Percentiles rank a stretch among this genome's conserved stretches.
Conservation (phyloP, 30 jellyfish, hydroid and myxozoan genomes). For the Aurelia sp. region DNA sequence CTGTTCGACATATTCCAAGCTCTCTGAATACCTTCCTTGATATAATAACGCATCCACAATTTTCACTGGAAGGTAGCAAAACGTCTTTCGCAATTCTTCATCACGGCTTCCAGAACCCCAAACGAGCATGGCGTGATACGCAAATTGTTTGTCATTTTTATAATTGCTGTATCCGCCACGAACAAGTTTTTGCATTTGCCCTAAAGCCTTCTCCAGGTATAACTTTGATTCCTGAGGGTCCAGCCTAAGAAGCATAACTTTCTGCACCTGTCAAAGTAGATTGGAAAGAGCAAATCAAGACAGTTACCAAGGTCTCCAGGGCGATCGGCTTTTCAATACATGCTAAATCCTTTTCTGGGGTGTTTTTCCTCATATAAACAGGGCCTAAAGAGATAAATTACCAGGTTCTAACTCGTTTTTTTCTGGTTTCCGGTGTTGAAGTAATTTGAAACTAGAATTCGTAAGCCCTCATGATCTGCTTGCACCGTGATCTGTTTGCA, state of each 20-base stretch:
- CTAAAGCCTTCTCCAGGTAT: slow-evolving; percentile 23
- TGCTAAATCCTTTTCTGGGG: too few species aligned
- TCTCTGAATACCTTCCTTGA: slow-evolving; percentile 40
- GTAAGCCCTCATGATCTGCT: too few species aligned
- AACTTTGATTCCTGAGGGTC: slow-evolving; percentile 4
- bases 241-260: slow-evolving; percentile 22
- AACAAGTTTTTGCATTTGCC: slow-evolving; percentile 14
- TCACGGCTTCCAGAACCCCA: slow-evolving; percentile 10
- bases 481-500: too few species aligned
- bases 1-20: slow-evolving; percentile 9
- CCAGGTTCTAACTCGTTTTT: too few species aligned
- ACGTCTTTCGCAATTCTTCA: slow-evolving; percentile 2
- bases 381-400: too few species aligned
- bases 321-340: too few species aligned
- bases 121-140: slow-evolving; percentile 41
- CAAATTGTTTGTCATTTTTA: slow-evolving; percentile 9
- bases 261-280: slow-evolving; percentile 33
- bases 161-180: slow-evolving; percentile 45
- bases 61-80: slow-evolving; percentile 38
- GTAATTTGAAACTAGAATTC: too few species aligned
- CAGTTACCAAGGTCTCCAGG: too few species aligned
- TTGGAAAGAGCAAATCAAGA: too few species aligned
- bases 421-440: too few species aligned
- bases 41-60: slow-evolving; percentile 42
- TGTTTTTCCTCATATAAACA: too few species aligned